These are phyloP conservation scores for Resseliella maxima DNA, from an alignment of 2,888 invertebrate genomes.

Conservation along the genomic window DNA sequence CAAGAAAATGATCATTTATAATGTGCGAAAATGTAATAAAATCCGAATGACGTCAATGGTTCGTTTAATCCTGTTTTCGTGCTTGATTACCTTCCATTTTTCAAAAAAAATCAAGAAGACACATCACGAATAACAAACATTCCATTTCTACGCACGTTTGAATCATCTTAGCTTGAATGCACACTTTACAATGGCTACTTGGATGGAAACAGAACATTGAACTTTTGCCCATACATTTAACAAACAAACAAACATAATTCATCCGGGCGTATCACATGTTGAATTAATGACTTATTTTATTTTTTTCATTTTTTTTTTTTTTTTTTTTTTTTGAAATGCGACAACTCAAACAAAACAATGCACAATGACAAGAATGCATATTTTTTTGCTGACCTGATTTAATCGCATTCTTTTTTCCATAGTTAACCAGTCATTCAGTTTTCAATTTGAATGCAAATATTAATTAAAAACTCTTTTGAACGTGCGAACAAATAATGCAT, in stretches of 20 bases:
- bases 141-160: conserved; percentile 32
- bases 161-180: not conserved
- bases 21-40: not conserved
- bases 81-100: not conserved
- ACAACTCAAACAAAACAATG: not conserved
- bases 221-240: not conserved
- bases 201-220: conserved; percentile 27
- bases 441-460: not conserved
- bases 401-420: not conserved
- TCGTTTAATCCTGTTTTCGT: conserved; percentile 35
- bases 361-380: not conserved
- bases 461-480: conserved; percentile 6
- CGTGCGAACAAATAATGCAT: not conserved
- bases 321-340: too few species aligned
- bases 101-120: not conserved
- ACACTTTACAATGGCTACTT: not conserved
- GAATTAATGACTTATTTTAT: too few species aligned
- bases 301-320: too few species aligned
- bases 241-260: too few species aligned
- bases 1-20: not conserved
- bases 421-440: not conserved
- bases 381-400: not conserved
- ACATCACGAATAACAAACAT: too few species aligned
- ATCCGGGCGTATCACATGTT: not conserved
- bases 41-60: conserved; percentile 17